phyloP scores from a whole-genome alignment of 2,797 vertebrate species.

The Lates japonicus region DNA sequence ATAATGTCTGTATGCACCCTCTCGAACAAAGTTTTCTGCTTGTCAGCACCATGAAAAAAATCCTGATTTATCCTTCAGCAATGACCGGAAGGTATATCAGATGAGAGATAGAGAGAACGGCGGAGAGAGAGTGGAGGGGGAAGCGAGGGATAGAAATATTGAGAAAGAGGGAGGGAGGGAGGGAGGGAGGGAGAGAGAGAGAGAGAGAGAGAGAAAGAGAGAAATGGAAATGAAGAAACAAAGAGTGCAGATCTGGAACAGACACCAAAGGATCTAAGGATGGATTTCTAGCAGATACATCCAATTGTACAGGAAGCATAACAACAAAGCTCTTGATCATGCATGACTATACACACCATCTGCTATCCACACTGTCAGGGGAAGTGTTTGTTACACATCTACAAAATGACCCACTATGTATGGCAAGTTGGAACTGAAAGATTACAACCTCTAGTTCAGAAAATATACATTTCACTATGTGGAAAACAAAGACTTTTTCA shows the following conservation, averaged over 20 bases:
- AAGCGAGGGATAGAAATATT: conserved; percentile 4
- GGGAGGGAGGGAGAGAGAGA: conserved; percentile 16
- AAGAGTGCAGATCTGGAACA: conserved; percentile 37
- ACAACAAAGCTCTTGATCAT: conserved; percentile 60
- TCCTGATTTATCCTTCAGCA: conserved; percentile 76
- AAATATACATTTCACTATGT: conserved; percentile 10
- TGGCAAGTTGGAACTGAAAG: conserved; percentile 25
- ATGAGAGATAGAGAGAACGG: conserved; percentile 57
- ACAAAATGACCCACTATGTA: conserved; percentile 45
- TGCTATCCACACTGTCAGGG: conserved; percentile 56
- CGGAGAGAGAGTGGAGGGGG: neutral
- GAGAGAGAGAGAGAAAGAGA: conserved; percentile 15
- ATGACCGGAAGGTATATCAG: conserved; percentile 66
- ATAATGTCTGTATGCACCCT: conserved; percentile 45
- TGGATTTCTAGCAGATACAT: conserved; percentile 48
- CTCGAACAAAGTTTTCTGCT: conserved; percentile 72
- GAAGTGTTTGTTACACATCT: conserved; percentile 44
- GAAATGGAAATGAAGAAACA: conserved; percentile 43
- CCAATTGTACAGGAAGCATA: conserved; percentile 43
- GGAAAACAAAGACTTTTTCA: neutral
- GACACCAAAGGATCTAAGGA: conserved; percentile 43
- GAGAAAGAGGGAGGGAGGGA: conserved; percentile 8
- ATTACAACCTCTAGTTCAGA: conserved; percentile 23
- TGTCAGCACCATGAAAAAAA: conserved; percentile 72
- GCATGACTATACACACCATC: conserved; percentile 47